These are phyloP conservation scores for Heteromurus nitidus DNA, from an alignment of 2,888 invertebrate genomes.

Conservation along the genomic window DNA sequence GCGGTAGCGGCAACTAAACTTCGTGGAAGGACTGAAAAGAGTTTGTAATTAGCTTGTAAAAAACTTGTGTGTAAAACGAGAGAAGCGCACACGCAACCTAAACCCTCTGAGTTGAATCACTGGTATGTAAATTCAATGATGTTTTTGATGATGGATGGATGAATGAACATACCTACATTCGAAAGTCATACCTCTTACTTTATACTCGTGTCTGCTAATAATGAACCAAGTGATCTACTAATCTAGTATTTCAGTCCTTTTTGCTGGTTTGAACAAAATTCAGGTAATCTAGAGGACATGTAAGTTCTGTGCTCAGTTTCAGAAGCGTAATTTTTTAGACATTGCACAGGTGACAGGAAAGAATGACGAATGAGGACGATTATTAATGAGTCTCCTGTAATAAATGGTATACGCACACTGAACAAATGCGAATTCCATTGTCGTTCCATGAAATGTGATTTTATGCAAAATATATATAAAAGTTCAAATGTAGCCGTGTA, in stretches of 20 bases:
- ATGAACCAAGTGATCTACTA: conserved; percentile 42
- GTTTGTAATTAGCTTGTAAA: conserved; percentile 60
- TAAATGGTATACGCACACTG: conserved; percentile 5
- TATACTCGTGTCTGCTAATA: too few relatives aligned
- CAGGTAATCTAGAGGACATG: too few relatives aligned
- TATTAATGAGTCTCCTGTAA: conserved; percentile 20
- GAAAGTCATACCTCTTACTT: too few relatives aligned
- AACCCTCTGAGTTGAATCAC: too few relatives aligned
- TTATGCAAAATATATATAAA: too few relatives aligned
- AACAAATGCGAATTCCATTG: conserved; percentile 39
- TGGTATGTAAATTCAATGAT: not conserved
- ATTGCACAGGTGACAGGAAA: too few relatives aligned
- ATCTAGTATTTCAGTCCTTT: conserved; percentile 21
- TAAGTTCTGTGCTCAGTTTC: too few relatives aligned
- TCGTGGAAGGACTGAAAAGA: conserved; percentile 22
- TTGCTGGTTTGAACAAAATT: too few relatives aligned
- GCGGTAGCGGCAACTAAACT: conserved; percentile 14
- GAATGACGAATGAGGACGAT: conserved; percentile 12
- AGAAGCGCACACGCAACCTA: not conserved
- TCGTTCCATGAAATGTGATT: conserved; percentile 58
- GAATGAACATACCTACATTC: not conserved
- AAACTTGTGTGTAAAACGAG: conserved; percentile 42
- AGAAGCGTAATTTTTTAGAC: too few relatives aligned
- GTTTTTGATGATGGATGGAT: not conserved
- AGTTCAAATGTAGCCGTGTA: too few relatives aligned